These are phyloP conservation scores for Campoplex capitator DNA, from an alignment of 2,888 invertebrate genomes.

Conservation along the genomic window DNA sequence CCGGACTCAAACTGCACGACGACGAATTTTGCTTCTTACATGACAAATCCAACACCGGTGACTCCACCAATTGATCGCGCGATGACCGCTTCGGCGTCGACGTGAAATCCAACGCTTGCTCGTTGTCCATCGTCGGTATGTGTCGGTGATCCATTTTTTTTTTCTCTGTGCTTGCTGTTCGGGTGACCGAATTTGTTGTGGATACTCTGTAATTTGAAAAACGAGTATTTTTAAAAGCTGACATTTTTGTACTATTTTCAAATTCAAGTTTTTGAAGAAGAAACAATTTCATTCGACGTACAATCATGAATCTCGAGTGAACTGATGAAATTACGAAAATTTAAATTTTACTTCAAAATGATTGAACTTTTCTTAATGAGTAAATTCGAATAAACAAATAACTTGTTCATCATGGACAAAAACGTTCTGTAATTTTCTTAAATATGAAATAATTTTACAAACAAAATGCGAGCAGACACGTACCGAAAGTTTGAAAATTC, in stretches of 20 bases:
- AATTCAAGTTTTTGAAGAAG: too few species aligned
- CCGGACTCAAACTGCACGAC: slow-evolving; percentile 64
- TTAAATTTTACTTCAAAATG: background rate
- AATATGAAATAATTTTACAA: background rate
- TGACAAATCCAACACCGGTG: slow-evolving; percentile 78
- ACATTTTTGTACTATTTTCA: too few species aligned
- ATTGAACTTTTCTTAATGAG: background rate
- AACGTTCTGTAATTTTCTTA: background rate
- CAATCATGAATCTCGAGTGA: background rate
- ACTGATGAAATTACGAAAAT: background rate
- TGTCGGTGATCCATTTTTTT: slow-evolving; percentile 63
- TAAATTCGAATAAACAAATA: background rate
- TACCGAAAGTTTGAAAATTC: background rate
- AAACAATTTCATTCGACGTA: too few species aligned
- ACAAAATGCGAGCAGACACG: background rate
- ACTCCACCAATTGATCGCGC: slow-evolving; percentile 57
- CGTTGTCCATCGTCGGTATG: slow-evolving; percentile 43
- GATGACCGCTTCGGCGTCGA: slow-evolving; percentile 29
- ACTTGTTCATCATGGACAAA: background rate
- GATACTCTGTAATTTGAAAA: slow-evolving; percentile 41
- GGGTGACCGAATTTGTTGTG: background rate
- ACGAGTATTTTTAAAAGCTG: background rate
- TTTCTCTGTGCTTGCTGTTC: background rate
- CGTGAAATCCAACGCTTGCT: slow-evolving; percentile 72
- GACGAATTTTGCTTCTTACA: slow-evolving; percentile 72